Conservation (phyloP, 2,888 invertebrate genomes). For the Tanytarsus gracilentus region DNA sequence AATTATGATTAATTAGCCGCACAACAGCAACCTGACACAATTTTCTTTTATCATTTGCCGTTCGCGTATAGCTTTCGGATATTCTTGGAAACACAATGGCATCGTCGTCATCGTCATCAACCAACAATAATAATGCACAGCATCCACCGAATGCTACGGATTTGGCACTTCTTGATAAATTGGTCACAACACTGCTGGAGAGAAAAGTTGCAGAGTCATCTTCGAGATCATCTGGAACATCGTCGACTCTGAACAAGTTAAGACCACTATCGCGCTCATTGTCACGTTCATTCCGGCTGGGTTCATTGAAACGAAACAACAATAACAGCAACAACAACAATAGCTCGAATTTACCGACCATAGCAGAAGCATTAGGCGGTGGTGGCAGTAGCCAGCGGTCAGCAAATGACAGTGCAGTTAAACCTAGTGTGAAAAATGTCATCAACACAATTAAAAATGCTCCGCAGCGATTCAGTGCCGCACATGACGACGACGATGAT, state of each 20-base stretch:
- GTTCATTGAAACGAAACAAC: conserved; percentile 21
- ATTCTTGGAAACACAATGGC: conserved; percentile 33
- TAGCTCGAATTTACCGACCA: conserved; percentile 40
- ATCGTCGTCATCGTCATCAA: no score
- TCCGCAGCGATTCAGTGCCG: conserved; percentile 34
- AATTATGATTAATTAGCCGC: conserved; percentile 10
- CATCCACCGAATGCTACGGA: conserved; percentile 48
- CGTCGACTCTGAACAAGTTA: conserved; percentile 1
- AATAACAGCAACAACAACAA: conserved; percentile 17
- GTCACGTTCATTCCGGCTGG: conserved; percentile 38
- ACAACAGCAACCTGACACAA: no score
- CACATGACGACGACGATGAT: conserved; percentile 37
- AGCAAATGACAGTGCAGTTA: not conserved
- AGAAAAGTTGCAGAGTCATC: conserved; percentile 39
- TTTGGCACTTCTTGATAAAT: conserved; percentile 53
- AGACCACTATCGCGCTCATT: conserved; percentile 35
- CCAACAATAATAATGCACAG: conserved; percentile 36
- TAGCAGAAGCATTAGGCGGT: conserved; percentile 38
- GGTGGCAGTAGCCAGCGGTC: conserved; percentile 29
- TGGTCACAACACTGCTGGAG: conserved; percentile 52
- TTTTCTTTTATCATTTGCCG: not conserved
- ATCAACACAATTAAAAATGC: conserved; percentile 37
- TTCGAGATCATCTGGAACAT: conserved; percentile 1
- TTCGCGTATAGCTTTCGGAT: conserved; percentile 35
- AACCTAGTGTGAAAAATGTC: conserved; percentile 37